A percentile compares a stretch with the other conserved stretches of the same genome.
These are phyloP conservation scores for Cryptocephalus primarius DNA, from an alignment of 2,888 invertebrate species.

Conservation along the genomic window DNA sequence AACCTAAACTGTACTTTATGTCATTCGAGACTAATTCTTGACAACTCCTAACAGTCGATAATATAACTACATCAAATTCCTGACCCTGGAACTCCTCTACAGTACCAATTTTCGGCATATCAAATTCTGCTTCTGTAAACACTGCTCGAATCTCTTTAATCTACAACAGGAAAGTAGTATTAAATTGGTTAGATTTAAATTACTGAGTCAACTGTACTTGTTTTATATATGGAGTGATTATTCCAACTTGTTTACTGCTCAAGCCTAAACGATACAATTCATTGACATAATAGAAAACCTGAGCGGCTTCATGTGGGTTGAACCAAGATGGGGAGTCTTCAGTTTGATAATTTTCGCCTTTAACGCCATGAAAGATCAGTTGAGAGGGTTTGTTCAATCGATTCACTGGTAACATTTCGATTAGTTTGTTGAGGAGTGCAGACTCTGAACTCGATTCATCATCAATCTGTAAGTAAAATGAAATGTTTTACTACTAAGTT, in stretches of 20 bases:
- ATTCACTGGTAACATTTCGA: slow-evolving; percentile 30
- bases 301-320: slow-evolving; percentile 71
- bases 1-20: slow-evolving; percentile 51
- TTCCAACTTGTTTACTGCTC: slow-evolving; percentile 64
- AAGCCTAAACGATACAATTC: slow-evolving; percentile 56
- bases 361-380: slow-evolving; percentile 59
- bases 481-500: neutral
- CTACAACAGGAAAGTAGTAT: slow-evolving; percentile 29
- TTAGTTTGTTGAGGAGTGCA: slow-evolving; percentile 30
- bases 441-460: slow-evolving; percentile 36
- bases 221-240: slow-evolving; percentile 85
- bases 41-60: slow-evolving; percentile 57
- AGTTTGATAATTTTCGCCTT: slow-evolving; percentile 59
- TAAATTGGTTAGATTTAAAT: neutral
- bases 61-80: slow-evolving; percentile 60
- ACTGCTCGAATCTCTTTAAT: slow-evolving; percentile 51
- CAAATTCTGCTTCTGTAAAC: slow-evolving; percentile 41
- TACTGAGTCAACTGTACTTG: slow-evolving; percentile 50
- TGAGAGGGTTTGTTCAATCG: slow-evolving; percentile 39
- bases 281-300: slow-evolving; percentile 51
- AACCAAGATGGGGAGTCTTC: slow-evolving; percentile 79
- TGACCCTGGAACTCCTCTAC: slow-evolving; percentile 84
- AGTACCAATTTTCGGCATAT: slow-evolving; percentile 60
- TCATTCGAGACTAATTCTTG: slow-evolving; percentile 36
- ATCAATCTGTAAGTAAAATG: slow-evolving; percentile 28